A percentile compares a stretch with the other conserved stretches of the same genome.
These are phyloP conservation scores for Euplexia lucipara DNA, from an alignment of 2,888 invertebrate genomes.

Conservation along the genomic window DNA sequence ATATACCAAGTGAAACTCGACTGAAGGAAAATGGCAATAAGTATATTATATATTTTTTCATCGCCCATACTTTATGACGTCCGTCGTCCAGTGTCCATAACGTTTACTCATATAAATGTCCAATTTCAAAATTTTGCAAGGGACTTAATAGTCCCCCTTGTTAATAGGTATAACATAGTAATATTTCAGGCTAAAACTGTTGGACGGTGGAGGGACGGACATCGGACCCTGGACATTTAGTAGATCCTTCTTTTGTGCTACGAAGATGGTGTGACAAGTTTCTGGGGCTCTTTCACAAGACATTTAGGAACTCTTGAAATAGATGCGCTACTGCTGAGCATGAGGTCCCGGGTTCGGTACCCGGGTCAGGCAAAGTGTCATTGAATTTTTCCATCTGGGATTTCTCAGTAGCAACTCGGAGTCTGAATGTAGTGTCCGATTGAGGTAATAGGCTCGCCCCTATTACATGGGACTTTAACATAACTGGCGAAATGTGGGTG, in stretches of 20 bases:
- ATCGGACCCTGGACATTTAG: neutral
- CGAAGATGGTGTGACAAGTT: neutral
- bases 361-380: too few relatives aligned
- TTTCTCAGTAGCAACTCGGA: too few relatives aligned
- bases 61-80: conserved; percentile 13
- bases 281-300: neutral
- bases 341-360: too few relatives aligned
- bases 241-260: neutral
- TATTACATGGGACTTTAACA: too few relatives aligned
- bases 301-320: neutral
- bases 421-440: too few relatives aligned
- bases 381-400: too few relatives aligned
- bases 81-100: neutral
- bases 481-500: too few relatives aligned
- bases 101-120: neutral
- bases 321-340: too few relatives aligned
- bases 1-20: conserved; percentile 1
- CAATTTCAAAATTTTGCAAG: neutral
- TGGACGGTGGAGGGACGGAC: neutral
- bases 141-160: neutral
- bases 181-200: neutral
- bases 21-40: conserved; percentile 31
- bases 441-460: too few relatives aligned
- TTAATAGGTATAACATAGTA: too few relatives aligned
- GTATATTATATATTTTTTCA: neutral